Percentiles rank a stretch among this genome's conserved stretches.
Conservation (phyloP, 2,888 invertebrate species). For the Galeopsomyia nigrocyanea region DNA sequence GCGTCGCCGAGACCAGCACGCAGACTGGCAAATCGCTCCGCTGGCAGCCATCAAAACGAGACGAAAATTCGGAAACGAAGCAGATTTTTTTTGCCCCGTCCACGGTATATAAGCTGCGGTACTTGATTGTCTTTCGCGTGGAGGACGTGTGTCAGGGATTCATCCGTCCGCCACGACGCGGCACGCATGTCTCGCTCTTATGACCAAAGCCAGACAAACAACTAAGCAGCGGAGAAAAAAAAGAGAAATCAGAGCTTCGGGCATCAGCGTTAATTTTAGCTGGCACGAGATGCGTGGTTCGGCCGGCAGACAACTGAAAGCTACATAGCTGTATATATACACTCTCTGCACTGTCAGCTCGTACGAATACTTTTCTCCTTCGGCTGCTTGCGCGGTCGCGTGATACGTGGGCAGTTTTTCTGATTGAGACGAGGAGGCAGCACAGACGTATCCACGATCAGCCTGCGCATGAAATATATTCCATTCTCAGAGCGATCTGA, state of each 20-base stretch:
- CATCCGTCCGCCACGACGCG: too few relatives aligned
- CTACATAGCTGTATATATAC: too few relatives aligned
- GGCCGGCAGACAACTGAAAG: background rate
- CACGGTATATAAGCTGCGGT: background rate
- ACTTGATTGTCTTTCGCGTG: background rate
- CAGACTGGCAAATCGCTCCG: too few relatives aligned
- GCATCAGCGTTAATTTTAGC: conserved; percentile 23
- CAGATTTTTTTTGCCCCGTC: too few relatives aligned
- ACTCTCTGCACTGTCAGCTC: conserved; percentile 24
- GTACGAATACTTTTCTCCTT: background rate
- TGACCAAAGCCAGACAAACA: too few relatives aligned
- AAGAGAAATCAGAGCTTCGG: conserved; percentile 12
- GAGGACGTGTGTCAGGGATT: background rate
- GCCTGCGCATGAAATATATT: conserved; percentile 11
- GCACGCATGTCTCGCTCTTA: too few relatives aligned
- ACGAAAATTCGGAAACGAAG: too few relatives aligned
- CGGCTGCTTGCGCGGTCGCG: background rate
- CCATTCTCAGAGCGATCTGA: background rate
- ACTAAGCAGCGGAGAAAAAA: too few relatives aligned
- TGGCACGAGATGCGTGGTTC: conserved; percentile 10
- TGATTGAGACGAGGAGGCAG: background rate
- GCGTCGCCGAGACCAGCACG: too few relatives aligned
- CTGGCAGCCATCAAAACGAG: too few relatives aligned
- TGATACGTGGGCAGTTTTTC: background rate
- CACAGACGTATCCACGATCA: conserved; percentile 7